These are phyloP conservation scores for Karalla daura DNA, from an alignment of 2,797 vertebrate genomes.

Conservation along the genomic window DNA sequence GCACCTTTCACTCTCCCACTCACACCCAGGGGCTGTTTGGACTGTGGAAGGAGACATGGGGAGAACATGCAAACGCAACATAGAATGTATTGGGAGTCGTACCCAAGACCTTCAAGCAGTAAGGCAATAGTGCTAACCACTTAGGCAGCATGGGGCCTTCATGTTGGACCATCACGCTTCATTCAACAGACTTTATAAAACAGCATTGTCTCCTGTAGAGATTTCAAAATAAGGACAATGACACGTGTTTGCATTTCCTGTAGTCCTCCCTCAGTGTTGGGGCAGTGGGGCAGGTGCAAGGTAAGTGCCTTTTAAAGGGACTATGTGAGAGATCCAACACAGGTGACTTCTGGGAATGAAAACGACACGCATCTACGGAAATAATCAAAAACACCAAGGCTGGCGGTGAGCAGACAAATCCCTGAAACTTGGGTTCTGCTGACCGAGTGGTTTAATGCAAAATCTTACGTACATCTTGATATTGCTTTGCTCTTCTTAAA, in stretches of 20 bases:
- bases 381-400: not conserved
- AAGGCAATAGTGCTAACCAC: too few species aligned
- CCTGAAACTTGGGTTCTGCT: not conserved
- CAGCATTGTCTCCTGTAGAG: not conserved
- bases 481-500: slow-evolving; percentile 2
- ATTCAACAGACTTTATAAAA: too few species aligned
- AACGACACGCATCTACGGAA: not conserved
- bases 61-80: too few species aligned
- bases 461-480: not conserved
- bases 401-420: not conserved
- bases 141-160: not conserved
- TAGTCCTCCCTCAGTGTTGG: not conserved
- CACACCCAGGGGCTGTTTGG: too few species aligned
- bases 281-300: not conserved
- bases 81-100: too few species aligned
- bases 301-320: too few species aligned
- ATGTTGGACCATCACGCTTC: not conserved
- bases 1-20: too few species aligned
- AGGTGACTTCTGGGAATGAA: too few species aligned
- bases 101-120: too few species aligned
- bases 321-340: too few species aligned
- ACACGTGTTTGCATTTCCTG: not conserved
- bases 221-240: not conserved
- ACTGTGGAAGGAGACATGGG: too few species aligned
- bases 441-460: not conserved